Evolutionary conservation across 2,113 vertebrate genomes (phyloP), one percentile per base, ranked within the genome.

Genomic region (Nematolebias whitei): DNA sequence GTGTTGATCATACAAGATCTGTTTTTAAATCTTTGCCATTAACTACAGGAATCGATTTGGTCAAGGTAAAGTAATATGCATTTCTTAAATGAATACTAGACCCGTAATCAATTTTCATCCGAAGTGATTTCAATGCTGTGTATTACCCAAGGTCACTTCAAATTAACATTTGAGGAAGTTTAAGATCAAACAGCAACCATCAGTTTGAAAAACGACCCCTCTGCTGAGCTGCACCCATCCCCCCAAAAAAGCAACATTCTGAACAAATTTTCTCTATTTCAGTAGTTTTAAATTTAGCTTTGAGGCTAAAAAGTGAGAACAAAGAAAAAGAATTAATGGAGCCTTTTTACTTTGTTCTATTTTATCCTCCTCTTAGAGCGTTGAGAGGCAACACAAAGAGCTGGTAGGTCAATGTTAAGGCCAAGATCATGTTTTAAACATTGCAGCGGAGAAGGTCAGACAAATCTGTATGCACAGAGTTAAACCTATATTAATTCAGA

Each of bases 231-330:
- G 5, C 13, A 50, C 20, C 22, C 43, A n/a, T 45, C 43, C 18
- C 18, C n/a, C n/a, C n/a, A n/a, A 19, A 45, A 20, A 20, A 6
- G 20, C 55, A 57, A 55, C n/a, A 35, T 43, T 24, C 61, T 48
- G 13, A 67, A 58, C 55, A 43, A 47, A 50, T 55, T 43, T n/a
- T 67, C 49, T 69, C 52, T 16, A 22, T 48, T 65, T 54, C 73
- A 43, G 47, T 40, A 45, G 19, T 78, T 68, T 76, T 77, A 74
- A 76, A 88, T 82, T 68, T 79, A 76, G 69, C 63, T 75, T 63
- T 63, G 41, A 55, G 38, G 44, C 74, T 57, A 64, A 49, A 83
- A 48, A 48, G 65, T 8, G 52, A 47, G 55, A 51, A 29, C 40
- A 23, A 15, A 52, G 72, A 53, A 66, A 76, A 79, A 59, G 47